Base-by-base conservation (phyloP, 2,113 vertebrate genomes). In the Hiodon alosoides region DNA sequence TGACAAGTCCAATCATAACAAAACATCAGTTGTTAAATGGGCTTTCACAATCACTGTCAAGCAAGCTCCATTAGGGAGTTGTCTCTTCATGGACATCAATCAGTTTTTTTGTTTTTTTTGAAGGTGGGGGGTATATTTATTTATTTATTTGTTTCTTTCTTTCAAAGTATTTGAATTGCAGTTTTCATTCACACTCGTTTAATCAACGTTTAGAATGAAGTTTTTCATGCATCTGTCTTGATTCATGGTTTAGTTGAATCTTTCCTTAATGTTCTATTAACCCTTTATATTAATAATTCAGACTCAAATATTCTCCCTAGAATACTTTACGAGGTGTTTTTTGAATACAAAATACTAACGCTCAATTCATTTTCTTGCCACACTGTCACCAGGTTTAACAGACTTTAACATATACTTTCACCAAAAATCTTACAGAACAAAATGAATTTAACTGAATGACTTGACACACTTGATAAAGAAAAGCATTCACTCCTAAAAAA, bases 1-100 rank as follows among this genome's bases (percentile, higher is more conserved):
- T 98, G 96, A 98, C 96, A 94, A 91, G 91, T 87, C 83, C 89
- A 94, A 97, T 98, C 96, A 98, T 93, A 98, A 98, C 96, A 97
- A 98, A 93, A 92, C 96, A 93, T 98, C 95, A 97, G 94, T 84
- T 84, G 90, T 91, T 89, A 95, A 91, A 90, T 93, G 90, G 94
- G 93, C 93, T 95, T 91, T 90, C 80, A 89, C 92, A 87, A 95
- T 90, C 92, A 93, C 93, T 95, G 96, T 95, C 96, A 96, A 89
- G 86, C 91, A 76, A 90, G 88, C 91, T 91, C 93, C 91, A 91
- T 94, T 94, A 94, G 90, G 89, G 89, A 92, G 90, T 89, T 78
- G 88, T 86, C 92, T 93, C 92, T 94, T 94, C 91, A 84, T 86
- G 93, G 91, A 89, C 96, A 94, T 97, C 96, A 97, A 95, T 98